Evolutionary conservation across 2,888 invertebrate species (phyloP), one percentile per base, ranked within the genome.

Genomic region (Carterocephalus palaemon): DNA sequence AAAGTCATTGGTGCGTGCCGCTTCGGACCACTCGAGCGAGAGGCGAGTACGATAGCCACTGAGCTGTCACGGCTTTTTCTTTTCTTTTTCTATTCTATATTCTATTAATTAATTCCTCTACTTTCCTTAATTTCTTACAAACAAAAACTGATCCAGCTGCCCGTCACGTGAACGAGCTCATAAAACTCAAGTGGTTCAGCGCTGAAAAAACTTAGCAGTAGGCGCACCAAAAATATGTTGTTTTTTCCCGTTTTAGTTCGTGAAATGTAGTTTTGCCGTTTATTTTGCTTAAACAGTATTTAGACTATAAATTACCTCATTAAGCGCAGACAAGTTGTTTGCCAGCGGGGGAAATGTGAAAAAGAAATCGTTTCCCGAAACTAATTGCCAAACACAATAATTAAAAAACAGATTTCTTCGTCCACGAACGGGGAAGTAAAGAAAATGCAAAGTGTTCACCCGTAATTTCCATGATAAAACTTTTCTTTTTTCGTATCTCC

Each of bases 381-480:
- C 85, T 85, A 86, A 86, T 86, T 85, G 83, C 81, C 78, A 85
- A 86, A 84, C 83, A 84, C 80, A 83, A 80, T 84, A 84, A 84
- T 86, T 85, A 85, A 84, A 84, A 83, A 84, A 82, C 84, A 84
- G 84, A 85, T 81, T 82, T 80, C 67, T 75, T 72, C 59, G 70
- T 63, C 63, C 60, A 63, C 67, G 54, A 75, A 68, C 67, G 66
- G 69, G 72, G 73, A 76, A 75, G 82, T 76, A 79, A 82, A 81
- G 82, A 79, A 80, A 84, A 84, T 84, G 81, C 83, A 80, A 81
- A 86, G 81, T 81, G 80, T 82, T 79, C 75, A 72, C 70, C 78
- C 79, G 62, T 74, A 77, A 84, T 85, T 83, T 85, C 81, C 83
- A 86, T 85, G 65, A 85, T 79, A 85, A 85, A 77, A 79, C 72